These are phyloP conservation scores for Nymphalis polychloros DNA, from an alignment of 2,888 invertebrate genomes.

Conservation along the genomic window DNA sequence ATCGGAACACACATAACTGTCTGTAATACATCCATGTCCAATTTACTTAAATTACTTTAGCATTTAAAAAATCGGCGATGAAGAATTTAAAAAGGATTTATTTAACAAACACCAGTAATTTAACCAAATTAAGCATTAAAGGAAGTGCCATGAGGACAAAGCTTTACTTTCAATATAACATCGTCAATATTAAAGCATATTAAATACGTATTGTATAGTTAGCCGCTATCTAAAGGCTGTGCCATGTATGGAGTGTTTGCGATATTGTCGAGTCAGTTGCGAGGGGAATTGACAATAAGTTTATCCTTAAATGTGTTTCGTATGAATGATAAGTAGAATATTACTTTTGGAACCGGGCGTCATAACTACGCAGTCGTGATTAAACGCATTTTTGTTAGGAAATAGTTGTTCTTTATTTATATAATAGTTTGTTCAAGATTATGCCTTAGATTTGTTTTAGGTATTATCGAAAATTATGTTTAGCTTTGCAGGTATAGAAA, in stretches of 20 bases:
- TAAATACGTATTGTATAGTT: constrained; percentile 28
- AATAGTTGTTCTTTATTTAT: background rate
- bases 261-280: constrained; percentile 41
- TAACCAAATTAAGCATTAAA: constrained; percentile 4
- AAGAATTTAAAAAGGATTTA: background rate
- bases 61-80: background rate
- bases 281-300: constrained; percentile 46
- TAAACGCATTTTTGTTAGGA: constrained; percentile 4
- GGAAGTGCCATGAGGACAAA: constrained; percentile 5
- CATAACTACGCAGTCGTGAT: constrained; percentile 21
- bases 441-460: too few species aligned
- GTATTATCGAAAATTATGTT: too few species aligned
- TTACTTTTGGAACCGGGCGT: constrained; percentile 25
- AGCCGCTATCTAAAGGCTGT: constrained; percentile 28
- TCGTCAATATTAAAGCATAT: constrained; percentile 27
- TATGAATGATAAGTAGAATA: constrained; percentile 39
- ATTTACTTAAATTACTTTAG: too few species aligned
- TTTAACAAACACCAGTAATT: background rate
- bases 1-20: too few species aligned
- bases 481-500: too few species aligned
- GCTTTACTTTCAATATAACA: constrained; percentile 20
- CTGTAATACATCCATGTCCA: too few species aligned
- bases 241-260: constrained; percentile 37
- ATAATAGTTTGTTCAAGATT: too few species aligned
- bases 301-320: constrained; percentile 42